A percentile compares a stretch with the other conserved stretches of the same genome.
These are phyloP conservation scores for Bubo blakistoni DNA, from an alignment of 2,113 vertebrate species.

Conservation along the genomic window DNA sequence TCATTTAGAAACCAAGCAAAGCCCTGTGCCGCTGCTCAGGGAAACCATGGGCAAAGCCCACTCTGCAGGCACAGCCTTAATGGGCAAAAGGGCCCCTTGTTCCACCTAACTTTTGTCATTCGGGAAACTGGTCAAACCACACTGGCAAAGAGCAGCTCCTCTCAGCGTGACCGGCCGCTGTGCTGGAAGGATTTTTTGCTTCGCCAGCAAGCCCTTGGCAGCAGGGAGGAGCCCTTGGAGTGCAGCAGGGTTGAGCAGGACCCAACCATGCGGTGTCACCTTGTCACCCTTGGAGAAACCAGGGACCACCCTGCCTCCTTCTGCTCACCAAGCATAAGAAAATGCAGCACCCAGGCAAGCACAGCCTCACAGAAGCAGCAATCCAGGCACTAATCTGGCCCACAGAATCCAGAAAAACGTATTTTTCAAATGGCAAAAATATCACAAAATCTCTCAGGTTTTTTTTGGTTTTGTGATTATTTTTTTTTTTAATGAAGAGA, in stretches of 20 bases:
- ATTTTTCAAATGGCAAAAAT: background rate
- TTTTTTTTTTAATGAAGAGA: background rate
- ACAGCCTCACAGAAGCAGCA: background rate
- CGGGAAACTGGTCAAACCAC: background rate
- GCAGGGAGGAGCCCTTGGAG: background rate
- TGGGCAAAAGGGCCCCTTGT: background rate
- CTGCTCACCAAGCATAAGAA: background rate
- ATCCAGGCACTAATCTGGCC: background rate
- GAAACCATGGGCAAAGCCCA: background rate
- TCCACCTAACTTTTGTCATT: background rate
- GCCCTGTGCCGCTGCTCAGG: background rate
- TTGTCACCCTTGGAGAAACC: background rate
- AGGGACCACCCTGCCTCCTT: background rate
- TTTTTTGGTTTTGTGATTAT: background rate
- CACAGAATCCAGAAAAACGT: background rate
- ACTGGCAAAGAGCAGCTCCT: background rate
- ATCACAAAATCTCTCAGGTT: background rate
- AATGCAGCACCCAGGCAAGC: background rate
- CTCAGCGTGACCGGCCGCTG: fast-evolving
- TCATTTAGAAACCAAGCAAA: background rate
- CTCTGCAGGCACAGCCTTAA: background rate
- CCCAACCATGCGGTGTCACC: background rate
- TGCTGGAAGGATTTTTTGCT: background rate
- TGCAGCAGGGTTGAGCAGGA: background rate
- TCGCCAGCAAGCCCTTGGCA: background rate